These are phyloP conservation scores for Ophioderma brevispina DNA, from an alignment of 35 echinoderm and acorn worm species.

Conservation along the genomic window DNA sequence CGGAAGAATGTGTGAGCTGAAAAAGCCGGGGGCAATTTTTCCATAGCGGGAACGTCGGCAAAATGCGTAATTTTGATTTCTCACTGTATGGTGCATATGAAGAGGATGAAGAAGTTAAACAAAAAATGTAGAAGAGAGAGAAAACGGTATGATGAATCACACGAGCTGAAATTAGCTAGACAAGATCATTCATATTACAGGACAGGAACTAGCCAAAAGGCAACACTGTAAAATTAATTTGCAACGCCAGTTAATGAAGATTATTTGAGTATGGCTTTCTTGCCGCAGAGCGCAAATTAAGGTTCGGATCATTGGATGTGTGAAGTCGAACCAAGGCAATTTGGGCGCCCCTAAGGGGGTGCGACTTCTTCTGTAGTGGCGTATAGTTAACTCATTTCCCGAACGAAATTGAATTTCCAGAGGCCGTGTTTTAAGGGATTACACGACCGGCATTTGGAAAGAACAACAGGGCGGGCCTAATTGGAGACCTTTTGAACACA, in stretches of 20 bases:
- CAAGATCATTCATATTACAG: background rate
- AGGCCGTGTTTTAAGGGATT: background rate
- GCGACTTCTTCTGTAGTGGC: background rate
- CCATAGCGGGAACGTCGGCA: no score
- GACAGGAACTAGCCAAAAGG: background rate
- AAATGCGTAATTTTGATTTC: no score
- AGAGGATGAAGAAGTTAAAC: no score
- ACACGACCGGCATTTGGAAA: background rate
- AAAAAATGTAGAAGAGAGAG: no score
- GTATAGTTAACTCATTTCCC: conserved; percentile 1
- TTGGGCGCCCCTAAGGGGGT: background rate
- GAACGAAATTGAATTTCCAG: background rate
- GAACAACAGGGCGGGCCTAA: background rate
- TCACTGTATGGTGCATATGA: no score
- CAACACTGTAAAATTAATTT: conserved; percentile 15
- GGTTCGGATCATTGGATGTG: background rate
- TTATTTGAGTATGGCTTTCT: background rate
- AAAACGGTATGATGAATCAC: no score
- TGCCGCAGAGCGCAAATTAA: background rate
- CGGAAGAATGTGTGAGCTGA: no score
- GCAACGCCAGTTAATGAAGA: background rate
- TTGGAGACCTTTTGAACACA: background rate
- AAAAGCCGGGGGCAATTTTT: no score
- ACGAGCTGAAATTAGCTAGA: background rate
- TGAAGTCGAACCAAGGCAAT: background rate